phyloP scores from a whole-genome alignment of 1,140 invertebrate species.

The Pygmarrhopalites habei region DNA sequence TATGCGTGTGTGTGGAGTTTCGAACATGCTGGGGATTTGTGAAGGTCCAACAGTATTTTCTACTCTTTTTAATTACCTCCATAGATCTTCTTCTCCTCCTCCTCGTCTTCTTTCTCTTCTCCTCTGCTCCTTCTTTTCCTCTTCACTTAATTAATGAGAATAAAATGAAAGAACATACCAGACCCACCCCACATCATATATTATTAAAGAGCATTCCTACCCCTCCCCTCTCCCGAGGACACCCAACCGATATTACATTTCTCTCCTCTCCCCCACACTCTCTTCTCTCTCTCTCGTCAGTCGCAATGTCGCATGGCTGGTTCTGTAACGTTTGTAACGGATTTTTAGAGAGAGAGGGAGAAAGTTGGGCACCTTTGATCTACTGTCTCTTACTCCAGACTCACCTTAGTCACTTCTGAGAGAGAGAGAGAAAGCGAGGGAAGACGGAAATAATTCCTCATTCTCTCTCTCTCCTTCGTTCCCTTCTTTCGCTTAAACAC shows the following conservation, averaged over 20 bases:
- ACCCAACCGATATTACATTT: not conserved
- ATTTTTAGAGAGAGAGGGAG: not conserved
- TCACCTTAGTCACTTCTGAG: not conserved
- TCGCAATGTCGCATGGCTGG: not conserved
- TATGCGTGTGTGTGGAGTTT: too few species aligned
- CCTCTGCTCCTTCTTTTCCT: too few species aligned
- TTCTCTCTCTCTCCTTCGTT: not conserved
- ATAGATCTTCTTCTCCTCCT: slow-evolving; percentile 14
- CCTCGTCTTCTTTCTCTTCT: too few species aligned
- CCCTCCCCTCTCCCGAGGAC: too few species aligned
- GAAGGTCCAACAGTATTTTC: not conserved
- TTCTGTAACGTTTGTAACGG: not conserved
- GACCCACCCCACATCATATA: not conserved
- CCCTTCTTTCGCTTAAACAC: too few species aligned
- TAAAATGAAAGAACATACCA: slow-evolving; percentile 1
- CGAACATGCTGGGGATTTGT: too few species aligned
- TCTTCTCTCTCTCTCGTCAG: not conserved
- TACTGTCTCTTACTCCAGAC: too few species aligned
- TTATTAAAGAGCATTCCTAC: too few species aligned
- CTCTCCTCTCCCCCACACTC: not conserved
- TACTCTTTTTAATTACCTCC: slow-evolving; percentile 13
- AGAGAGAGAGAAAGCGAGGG: not conserved
- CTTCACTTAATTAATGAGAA: slow-evolving; percentile 14
- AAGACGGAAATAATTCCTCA: not conserved
- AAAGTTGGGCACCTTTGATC: not conserved